Evolutionary conservation across 2,888 invertebrate species (phyloP), one percentile per base, ranked within the genome.

Genomic region (Eucera pruinosa): DNA sequence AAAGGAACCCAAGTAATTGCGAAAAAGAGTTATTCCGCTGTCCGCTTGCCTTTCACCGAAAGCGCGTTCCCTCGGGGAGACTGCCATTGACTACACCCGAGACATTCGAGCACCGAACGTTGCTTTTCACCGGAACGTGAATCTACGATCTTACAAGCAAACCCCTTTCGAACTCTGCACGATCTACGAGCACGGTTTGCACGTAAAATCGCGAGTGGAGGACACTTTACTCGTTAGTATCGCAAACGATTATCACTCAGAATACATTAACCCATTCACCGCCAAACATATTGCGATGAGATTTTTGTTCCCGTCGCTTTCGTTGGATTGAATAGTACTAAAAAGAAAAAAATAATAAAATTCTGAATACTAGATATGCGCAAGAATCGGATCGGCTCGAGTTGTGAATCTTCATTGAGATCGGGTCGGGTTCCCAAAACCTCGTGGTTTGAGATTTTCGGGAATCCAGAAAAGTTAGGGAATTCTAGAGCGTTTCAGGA

Each of bases 11-110:
- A 52, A 61, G 80, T 83, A 82, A 82, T 82, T 78, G 73, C 80
- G 80, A 78, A 74, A 82, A 83, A 83, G 82, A 83, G 78, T 80
- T 82, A 82, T 78, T 74, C 74, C 74, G 54, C 65, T 77, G 78
- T 52, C 58, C 83, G 54, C 65, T 39, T 67, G 65, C 70, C 80
- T 83, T 80, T 82, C 74, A 74, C 67, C 80, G 54, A 80, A 83
- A 82, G 78, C 70, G 66, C n/a, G n/a, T 48, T 58, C 50, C 47
- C 50, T 23, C 43, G 20, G 58, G 55, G 27, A 30, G 54, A 41
- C 36, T 39, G 57, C 54, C 67, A 60, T 79, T 60, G 67, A 67
- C 74, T 57, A 75, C 55, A 23, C 11, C 33, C 18, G 57, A 69
- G 66, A 68, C 78, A 78, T 78, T 80, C 80, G 66, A 71, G 50